Percentiles rank a stretch among this genome's conserved stretches.
Conservation (phyloP, 2,888 invertebrate species). For the Alviniconcha strummeri region DNA sequence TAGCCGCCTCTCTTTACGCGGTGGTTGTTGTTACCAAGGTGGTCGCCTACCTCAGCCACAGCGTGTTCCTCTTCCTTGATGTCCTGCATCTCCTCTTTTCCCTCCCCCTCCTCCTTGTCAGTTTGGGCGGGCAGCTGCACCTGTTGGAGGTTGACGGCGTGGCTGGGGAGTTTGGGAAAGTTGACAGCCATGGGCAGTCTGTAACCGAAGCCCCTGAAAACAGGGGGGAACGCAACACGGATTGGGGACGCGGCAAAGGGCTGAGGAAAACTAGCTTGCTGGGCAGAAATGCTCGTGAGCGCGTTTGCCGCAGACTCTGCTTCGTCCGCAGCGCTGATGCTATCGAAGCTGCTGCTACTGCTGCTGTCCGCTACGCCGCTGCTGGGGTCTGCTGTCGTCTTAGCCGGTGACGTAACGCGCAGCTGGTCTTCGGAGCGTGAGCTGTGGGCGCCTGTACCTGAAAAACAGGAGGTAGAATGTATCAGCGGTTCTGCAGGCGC, state of each 20-base stretch:
- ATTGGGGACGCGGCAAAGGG: background rate
- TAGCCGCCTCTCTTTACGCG: constrained; percentile 13
- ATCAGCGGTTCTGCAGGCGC: too few relatives aligned
- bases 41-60: background rate
- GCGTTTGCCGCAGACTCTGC: too few relatives aligned
- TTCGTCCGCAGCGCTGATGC: background rate
- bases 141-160: too few relatives aligned
- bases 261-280: too few relatives aligned
- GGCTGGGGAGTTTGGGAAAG: too few relatives aligned
- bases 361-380: background rate
- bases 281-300: too few relatives aligned
- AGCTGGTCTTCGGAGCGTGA: background rate
- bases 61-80: background rate
- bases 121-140: too few relatives aligned
- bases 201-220: background rate
- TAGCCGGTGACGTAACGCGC: background rate
- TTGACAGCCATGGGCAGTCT: background rate
- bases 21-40: background rate
- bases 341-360: constrained; percentile 5
- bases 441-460: constrained; percentile 16
- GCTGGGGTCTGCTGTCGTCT: background rate
- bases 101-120: too few relatives aligned
- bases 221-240: background rate
- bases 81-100: background rate
- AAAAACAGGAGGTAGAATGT: background rate